Percentiles rank a stretch among this genome's conserved stretches.
phyloP scores from a whole-genome alignment of 2,797 vertebrate genomes.

The Anabas testudineus region DNA sequence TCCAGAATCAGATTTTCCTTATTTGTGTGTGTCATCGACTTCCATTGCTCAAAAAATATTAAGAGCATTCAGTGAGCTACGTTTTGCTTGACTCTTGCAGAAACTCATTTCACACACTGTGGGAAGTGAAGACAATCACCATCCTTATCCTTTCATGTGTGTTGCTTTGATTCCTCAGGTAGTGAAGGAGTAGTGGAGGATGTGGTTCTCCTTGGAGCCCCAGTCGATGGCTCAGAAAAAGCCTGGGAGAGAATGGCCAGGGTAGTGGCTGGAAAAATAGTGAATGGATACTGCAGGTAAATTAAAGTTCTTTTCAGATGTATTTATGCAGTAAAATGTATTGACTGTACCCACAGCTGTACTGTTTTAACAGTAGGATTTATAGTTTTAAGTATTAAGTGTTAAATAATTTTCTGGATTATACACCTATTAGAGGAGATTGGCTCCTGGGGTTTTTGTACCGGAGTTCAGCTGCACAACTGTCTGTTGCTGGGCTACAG shows the following conservation, averaged over 20 bases:
- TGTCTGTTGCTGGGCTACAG: constrained; percentile 93
- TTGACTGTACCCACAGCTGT: no score
- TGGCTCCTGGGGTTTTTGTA: constrained; percentile 96
- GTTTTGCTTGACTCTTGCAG: no score
- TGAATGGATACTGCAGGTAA: constrained; percentile 97
- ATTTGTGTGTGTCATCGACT: not conserved
- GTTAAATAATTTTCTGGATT: constrained; percentile 17
- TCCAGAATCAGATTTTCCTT: not conserved
- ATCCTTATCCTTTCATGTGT: not conserved
- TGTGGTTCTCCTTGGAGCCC: constrained; percentile 92
- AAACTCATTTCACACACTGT: not conserved
- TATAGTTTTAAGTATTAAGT: not conserved
- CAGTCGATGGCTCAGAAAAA: constrained; percentile 93
- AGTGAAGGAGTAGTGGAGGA: constrained; percentile 94
- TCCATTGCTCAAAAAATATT: not conserved
- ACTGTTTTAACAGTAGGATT: not conserved
- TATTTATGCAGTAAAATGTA: not conserved
- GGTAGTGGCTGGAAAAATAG: constrained; percentile 93
- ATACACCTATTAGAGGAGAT: constrained; percentile 87
- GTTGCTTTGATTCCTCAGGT: constrained; percentile 73
- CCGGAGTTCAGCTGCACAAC: constrained; percentile 90
- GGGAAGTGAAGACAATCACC: not conserved
- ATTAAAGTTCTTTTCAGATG: not conserved
- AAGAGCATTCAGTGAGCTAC: not conserved
- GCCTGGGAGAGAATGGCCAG: constrained; percentile 88